Conservation (phyloP, 2,113 vertebrate genomes). For the Baryphthengus martii region DNA sequence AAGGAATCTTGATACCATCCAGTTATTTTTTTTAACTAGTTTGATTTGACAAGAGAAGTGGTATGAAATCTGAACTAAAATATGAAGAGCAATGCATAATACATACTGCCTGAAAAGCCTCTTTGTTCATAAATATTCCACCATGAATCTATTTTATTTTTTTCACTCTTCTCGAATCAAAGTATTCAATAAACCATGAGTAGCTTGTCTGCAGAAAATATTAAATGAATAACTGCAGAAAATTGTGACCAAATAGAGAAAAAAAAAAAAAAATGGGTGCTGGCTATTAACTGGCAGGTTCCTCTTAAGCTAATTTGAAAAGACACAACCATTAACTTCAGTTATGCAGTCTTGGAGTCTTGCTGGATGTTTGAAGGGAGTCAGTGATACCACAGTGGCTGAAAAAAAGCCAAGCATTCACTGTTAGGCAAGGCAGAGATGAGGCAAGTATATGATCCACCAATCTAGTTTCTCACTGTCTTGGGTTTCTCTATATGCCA, state of each 20-base stretch:
- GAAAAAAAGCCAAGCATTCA: not conserved
- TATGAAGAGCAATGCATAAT: not conserved
- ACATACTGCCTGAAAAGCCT: not conserved
- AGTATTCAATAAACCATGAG: not conserved
- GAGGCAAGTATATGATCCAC: not conserved
- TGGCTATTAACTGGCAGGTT: not conserved
- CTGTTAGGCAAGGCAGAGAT: not conserved
- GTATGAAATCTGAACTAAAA: not conserved
- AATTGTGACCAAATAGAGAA: not conserved
- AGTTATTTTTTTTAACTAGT: not conserved
- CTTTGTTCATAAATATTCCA: not conserved
- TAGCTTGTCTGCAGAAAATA: not conserved
- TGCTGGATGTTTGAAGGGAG: not conserved
- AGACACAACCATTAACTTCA: not conserved
- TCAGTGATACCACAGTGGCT: not conserved
- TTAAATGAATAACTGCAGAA: not conserved
- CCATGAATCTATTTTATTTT: not conserved
- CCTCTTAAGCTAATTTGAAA: not conserved
- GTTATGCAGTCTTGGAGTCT: not conserved
- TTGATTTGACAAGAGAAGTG: not conserved
- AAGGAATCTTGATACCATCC: not conserved
- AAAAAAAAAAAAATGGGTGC: not conserved
- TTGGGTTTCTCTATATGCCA: not conserved
- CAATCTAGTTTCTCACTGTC: not conserved
- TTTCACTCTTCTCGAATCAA: not conserved